Base-by-base conservation (phyloP, 1,140 invertebrate genomes). In the Cotesia glomerata region DNA sequence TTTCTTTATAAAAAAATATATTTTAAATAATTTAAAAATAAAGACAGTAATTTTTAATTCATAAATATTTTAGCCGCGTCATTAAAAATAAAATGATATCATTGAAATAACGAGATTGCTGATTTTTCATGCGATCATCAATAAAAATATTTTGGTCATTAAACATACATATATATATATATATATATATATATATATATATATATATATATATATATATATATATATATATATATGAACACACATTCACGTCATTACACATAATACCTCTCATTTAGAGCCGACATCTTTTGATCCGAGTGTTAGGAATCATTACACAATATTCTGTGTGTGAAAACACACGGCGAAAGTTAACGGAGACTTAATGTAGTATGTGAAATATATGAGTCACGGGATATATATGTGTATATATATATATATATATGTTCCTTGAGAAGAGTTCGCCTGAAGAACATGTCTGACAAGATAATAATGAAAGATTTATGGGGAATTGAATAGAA, bases 351-450 rank as follows among this genome's bases (percentile, higher is more conserved):
- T 26, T 45, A 65, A 58, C 63, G 61, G 58, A 61, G 59, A 66
- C 74, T 68, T 77, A 79, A 79, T 79, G 78, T 79, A 79, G 61
- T 74, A 75, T 76, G 71, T 4, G 63, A 77, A 73, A 79, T 77
- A 77, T 71, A 75, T 74, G 73, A 67, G 71, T 72, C 66, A 76
- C 14, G 58, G 66, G 32, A 69, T 61, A 26, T 65, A 76, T 71
- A 73, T 39, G 9, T 39, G 9, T 39, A 39, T 39, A 8, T 39
- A 39, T 39, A 69, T 77, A 76, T 76, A 77, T 77, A 75, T 71
- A 51, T 39, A 64, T 61, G 71, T 75, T 77, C 61, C 62, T 66
- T 66, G 56, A n/a, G n/a, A n/a, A n/a, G n/a, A 58, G 61, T 35
- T 63, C 26, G 39, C 32, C 26, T 26, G 26, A 18, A 13, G 26